phyloP scores from a whole-genome alignment of 2,797 vertebrate species.

The Natrix natrix region DNA sequence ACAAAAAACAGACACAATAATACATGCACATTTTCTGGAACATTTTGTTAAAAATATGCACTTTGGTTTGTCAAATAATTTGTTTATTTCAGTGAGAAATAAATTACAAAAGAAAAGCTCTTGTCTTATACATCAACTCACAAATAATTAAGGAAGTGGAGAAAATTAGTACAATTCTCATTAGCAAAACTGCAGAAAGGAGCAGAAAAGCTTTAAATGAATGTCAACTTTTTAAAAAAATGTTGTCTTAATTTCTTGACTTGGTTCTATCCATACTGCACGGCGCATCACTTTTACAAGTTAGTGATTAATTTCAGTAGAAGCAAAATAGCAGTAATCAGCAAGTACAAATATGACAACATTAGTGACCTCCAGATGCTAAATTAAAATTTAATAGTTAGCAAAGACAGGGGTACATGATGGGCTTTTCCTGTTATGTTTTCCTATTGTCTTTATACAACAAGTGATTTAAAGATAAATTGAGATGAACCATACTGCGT shows the following conservation, averaged over 20 bases:
- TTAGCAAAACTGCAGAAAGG: background rate
- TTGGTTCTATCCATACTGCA: conserved; percentile 31
- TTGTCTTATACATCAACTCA: conserved; percentile 24
- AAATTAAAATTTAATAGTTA: background rate
- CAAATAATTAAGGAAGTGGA: conserved; percentile 9
- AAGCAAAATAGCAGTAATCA: conserved; percentile 21
- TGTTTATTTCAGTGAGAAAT: conserved; percentile 27
- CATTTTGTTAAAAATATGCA: conserved; percentile 40
- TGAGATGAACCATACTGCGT: conserved; percentile 29
- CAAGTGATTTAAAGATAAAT: conserved; percentile 8
- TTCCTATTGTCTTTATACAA: conserved; percentile 6
- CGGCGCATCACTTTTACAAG: conserved; percentile 2
- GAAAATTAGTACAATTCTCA: conserved; percentile 21
- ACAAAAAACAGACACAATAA: background rate
- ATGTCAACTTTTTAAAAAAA: background rate
- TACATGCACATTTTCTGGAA: background rate
- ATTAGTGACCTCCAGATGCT: conserved; percentile 28
- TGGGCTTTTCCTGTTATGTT: background rate
- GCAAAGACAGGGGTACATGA: background rate
- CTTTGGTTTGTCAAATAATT: conserved; percentile 35
- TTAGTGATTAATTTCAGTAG: conserved; percentile 23
- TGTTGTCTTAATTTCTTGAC: conserved; percentile 21
- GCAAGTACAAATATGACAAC: conserved; percentile 26
- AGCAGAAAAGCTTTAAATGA: conserved; percentile 17
- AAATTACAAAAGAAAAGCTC: conserved; percentile 19